Evolutionary conservation across 2,797 vertebrate species (phyloP), one percentile per base, ranked within the genome.

Genomic region (Manis crassicaudata): DNA sequence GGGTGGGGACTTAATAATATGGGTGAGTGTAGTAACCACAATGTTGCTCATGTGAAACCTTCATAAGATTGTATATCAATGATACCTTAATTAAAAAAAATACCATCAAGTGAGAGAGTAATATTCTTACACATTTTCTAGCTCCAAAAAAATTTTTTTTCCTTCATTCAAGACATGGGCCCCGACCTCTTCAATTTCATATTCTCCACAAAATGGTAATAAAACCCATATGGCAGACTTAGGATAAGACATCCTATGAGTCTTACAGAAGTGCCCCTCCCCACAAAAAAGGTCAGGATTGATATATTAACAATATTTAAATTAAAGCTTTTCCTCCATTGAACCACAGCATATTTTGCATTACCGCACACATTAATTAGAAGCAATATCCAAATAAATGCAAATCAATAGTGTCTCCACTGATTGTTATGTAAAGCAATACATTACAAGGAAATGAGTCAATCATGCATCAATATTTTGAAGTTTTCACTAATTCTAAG

Each of bases 241-340:
- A 46, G 50, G 46, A 63, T 37, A 21, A 90, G 62, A 88, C 9
- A 46, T 67, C 82, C 14, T 73, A 37, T 0, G 27, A 50, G 6
- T 35, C 56, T 96, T 18, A 76, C 0, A 79, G 40, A 92, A 60
- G 50, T 50, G 35, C 27, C 12, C 11, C 27, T 23, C 50, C n/a
- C 18, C 13, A 32, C 50, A 77, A 21, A 54, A 77, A 72, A 12
- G 20, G 56, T 70, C 43, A 88, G 88, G 35, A 88, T 20, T 88
- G 27, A 58, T 43, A 37, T 77, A 50, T 63, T 68, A 84, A 85
- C 50, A 92, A 35, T 63, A 84, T 80, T 93, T 77, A 84, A 88
- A 35, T 92, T 56, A 89, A 94, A 68, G n/a, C 2, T 93, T 96
- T 92, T 84, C 65, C 79, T 67, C 50, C 27, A 83, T 20, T 14